phyloP scores from a whole-genome alignment of 2,113 vertebrate species.

The Hoplias malabaricus region DNA sequence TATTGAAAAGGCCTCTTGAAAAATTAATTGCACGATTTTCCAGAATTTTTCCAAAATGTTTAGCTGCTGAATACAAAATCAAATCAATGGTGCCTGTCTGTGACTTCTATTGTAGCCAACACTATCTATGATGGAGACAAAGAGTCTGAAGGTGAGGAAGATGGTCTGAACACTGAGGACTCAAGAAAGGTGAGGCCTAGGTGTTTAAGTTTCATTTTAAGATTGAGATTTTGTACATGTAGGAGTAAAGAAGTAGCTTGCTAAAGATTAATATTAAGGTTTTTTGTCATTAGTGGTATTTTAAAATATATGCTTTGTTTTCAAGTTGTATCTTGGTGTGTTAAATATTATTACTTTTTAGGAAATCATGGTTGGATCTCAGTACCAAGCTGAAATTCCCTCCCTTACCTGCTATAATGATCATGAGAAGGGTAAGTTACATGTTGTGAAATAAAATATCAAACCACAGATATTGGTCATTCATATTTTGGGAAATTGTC shows the following conservation, averaged over 20 bases:
- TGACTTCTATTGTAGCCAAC: constrained; percentile 69
- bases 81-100: no score
- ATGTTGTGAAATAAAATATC: neutral
- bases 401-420: constrained; percentile 70
- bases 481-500: no score
- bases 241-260: no score
- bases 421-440: constrained; percentile 70
- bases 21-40: no score
- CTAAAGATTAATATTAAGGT: neutral
- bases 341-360: constrained; percentile 46
- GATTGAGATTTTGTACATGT: no score
- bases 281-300: neutral
- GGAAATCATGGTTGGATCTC: constrained; percentile 89
- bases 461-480: no score
- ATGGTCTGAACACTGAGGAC: constrained; percentile 82
- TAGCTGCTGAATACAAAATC: no score
- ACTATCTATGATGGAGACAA: constrained; percentile 84
- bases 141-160: constrained; percentile 83
- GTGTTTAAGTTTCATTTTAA: neutral
- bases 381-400: constrained; percentile 88
- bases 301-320: no score
- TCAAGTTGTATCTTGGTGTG: no score
- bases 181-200: constrained; percentile 78
- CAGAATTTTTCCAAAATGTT: no score
- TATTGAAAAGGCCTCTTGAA: no score